Percentiles rank a stretch among this genome's conserved stretches.
Conservation (phyloP, 2,797 vertebrate species). For the Oryzias sinensis region DNA sequence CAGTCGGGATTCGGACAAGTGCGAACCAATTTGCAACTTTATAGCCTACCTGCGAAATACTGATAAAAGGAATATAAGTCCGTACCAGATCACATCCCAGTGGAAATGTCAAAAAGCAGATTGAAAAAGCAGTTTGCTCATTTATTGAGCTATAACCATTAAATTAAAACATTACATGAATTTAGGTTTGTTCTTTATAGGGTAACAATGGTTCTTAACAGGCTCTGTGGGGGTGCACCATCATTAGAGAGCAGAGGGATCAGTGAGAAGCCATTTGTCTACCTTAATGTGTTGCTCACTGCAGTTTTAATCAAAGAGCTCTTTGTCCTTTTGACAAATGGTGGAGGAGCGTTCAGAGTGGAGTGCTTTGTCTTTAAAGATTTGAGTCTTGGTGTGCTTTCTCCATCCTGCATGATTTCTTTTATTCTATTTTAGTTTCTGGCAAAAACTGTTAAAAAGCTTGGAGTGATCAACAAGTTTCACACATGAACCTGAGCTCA, state of each 20-base stretch:
- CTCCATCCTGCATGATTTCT: neutral
- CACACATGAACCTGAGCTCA: neutral
- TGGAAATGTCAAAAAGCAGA: neutral
- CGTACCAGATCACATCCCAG: neutral
- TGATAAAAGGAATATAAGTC: too few species aligned
- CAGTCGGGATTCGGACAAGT: too few species aligned
- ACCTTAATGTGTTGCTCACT: conserved; percentile 57
- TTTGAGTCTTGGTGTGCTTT: conserved; percentile 15
- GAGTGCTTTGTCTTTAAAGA: conserved; percentile 24
- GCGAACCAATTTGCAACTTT: too few species aligned
- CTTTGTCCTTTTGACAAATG: conserved; percentile 72
- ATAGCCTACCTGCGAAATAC: too few species aligned
- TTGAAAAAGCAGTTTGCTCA: conserved; percentile 6
- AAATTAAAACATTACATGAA: conserved; percentile 21
- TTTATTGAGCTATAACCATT: conserved; percentile 36
- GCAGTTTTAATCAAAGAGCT: conserved; percentile 69
- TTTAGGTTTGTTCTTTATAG: conserved; percentile 46
- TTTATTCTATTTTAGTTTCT: neutral
- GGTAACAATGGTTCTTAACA: conserved; percentile 50
- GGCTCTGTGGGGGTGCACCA: conserved; percentile 46
- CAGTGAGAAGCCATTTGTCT: conserved; percentile 68
- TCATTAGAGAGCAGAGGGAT: conserved; percentile 53
- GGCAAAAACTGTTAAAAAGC: neutral
- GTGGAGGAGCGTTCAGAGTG: conserved; percentile 43
- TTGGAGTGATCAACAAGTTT: neutral